Percentiles rank a stretch among this genome's conserved stretches.
These are phyloP conservation scores for Eidolon helvum DNA, from an alignment of 2,113 vertebrate species.

Conservation along the genomic window DNA sequence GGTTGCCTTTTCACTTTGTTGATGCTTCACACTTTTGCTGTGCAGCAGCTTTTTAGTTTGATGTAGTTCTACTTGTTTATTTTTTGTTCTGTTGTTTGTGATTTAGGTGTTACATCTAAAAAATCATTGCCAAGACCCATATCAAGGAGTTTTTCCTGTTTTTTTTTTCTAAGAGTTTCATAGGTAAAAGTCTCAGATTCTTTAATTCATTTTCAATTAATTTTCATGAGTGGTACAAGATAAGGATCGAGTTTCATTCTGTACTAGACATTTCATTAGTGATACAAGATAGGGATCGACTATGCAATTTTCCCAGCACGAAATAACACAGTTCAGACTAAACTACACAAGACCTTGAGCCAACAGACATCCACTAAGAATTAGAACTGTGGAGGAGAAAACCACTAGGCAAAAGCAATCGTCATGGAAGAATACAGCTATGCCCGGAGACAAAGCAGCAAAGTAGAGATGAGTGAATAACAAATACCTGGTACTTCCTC, in stretches of 20 bases:
- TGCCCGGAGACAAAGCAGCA: neutral
- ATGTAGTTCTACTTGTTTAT: neutral
- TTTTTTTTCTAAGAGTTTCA: neutral
- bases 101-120: neutral
- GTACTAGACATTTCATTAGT: neutral
- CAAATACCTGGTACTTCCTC: neutral
- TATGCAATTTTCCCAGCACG: neutral
- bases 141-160: neutral
- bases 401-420: neutral
- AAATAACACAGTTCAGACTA: neutral
- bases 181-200: neutral
- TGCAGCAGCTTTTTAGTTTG: neutral
- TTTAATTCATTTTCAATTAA: neutral
- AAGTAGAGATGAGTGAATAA: neutral
- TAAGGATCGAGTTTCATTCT: neutral
- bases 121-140: neutral
- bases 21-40: neutral
- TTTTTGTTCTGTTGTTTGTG: neutral
- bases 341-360: neutral
- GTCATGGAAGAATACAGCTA: neutral
- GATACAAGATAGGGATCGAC: neutral
- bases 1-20: neutral
- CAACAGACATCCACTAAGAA: neutral
- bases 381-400: neutral
- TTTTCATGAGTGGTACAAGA: neutral